Conservation (phyloP, 2,888 invertebrate genomes). For the Altica lythri region DNA sequence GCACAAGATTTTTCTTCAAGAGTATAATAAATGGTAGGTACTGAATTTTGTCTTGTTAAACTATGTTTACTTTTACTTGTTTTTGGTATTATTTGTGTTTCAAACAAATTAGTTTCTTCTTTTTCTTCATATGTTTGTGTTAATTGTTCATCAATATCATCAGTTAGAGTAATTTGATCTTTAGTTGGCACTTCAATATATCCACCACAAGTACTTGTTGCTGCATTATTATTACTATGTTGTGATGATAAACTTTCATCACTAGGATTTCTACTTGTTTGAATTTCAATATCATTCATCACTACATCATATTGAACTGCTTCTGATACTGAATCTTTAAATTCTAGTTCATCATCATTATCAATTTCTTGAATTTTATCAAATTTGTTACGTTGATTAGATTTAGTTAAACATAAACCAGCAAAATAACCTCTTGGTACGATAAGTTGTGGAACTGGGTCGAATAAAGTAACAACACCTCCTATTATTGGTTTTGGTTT, state of each 20-base stretch:
- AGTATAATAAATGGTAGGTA: neutral
- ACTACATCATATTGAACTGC: neutral
- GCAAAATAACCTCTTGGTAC: neutral
- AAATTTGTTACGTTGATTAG: neutral
- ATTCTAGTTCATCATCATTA: neutral
- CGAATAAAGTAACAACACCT: neutral
- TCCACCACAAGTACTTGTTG: too few species aligned
- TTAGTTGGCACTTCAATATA: too few species aligned
- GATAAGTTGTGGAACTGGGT: neutral
- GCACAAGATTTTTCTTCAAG: neutral
- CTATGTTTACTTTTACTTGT: too few species aligned
- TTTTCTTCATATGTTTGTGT: neutral
- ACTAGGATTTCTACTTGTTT: neutral
- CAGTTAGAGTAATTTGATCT: neutral
- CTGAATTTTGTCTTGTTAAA: neutral
- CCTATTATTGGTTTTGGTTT: neutral
- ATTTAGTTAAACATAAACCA: neutral
- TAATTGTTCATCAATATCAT: neutral
- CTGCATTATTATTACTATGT: too few species aligned
- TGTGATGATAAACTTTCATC: too few species aligned
- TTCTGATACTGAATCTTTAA: neutral
- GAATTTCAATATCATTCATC: neutral
- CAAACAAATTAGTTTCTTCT: neutral
- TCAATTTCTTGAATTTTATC: neutral
- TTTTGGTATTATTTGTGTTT: neutral